Conservation (phyloP, 1,140 invertebrate genomes). For the Teleopsis dalmanni region DNA sequence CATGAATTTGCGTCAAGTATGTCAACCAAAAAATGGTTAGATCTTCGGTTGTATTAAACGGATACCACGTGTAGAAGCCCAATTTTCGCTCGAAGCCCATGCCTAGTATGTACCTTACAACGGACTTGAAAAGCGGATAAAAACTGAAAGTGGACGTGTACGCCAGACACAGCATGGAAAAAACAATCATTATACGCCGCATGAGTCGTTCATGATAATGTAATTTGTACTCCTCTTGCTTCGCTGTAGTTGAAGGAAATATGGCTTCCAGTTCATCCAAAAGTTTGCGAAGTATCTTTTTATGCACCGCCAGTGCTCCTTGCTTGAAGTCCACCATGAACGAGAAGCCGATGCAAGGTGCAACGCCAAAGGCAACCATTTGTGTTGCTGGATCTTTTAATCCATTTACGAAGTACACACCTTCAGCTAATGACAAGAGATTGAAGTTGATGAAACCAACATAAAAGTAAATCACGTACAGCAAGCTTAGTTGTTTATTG, state of each 20-base stretch:
- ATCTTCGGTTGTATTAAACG: constrained; percentile 23
- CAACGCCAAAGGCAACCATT: constrained; percentile 31
- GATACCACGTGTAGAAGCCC: constrained; percentile 38
- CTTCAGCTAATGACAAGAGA: constrained; percentile 26
- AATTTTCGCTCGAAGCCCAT: constrained; percentile 32
- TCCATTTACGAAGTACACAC: constrained; percentile 29
- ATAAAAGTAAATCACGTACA: constrained; percentile 26
- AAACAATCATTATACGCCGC: constrained; percentile 30
- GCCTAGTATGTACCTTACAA: constrained; percentile 26
- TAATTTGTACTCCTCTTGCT: constrained; percentile 22
- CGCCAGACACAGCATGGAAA: constrained; percentile 26
- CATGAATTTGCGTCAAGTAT: constrained; percentile 34
- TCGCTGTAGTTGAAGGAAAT: constrained; percentile 22
- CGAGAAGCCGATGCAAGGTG: constrained; percentile 37
- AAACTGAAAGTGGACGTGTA: constrained; percentile 32
- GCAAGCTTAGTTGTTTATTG: constrained; percentile 12
- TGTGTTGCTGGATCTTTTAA: constrained; percentile 28
- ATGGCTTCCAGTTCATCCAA: constrained; percentile 31
- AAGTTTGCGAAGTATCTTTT: constrained; percentile 15
- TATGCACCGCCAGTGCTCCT: constrained; percentile 19
- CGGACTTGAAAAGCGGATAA: constrained; percentile 30
- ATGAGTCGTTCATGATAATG: constrained; percentile 22
- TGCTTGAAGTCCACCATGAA: constrained; percentile 35
- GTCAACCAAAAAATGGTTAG: constrained; percentile 29
- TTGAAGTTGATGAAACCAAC: constrained; percentile 35